These are phyloP conservation scores for Gracilinanus agilis DNA, from an alignment of 2,113 vertebrate genomes.

Conservation along the genomic window DNA sequence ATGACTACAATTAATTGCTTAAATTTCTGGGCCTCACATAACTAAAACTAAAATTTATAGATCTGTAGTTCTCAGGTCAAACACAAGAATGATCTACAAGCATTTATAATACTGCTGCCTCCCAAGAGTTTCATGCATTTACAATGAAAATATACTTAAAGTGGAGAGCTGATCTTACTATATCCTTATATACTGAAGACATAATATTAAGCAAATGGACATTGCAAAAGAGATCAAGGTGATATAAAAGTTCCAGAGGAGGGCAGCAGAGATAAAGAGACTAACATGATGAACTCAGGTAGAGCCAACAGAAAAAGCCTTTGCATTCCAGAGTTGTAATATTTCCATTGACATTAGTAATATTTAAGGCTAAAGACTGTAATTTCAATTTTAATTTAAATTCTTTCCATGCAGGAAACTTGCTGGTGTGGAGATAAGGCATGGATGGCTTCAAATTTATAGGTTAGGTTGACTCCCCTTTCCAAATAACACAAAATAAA, in stretches of 20 bases:
- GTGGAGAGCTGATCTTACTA: not conserved
- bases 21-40: not conserved
- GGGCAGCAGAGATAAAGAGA: slow-evolving; percentile 78
- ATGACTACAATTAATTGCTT: not conserved
- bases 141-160: not conserved
- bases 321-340: not conserved
- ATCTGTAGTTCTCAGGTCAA: not conserved
- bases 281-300: slow-evolving; percentile 13
- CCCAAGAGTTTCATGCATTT: not conserved
- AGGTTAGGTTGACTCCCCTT: not conserved
- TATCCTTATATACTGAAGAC: not conserved
- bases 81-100: not conserved
- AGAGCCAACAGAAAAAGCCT: not conserved
- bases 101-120: not conserved
- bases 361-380: not conserved
- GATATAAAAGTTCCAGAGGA: slow-evolving; percentile 73
- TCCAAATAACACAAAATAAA: not conserved
- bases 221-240: slow-evolving; percentile 56
- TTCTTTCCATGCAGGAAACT: not conserved
- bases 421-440: not conserved
- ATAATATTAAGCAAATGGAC: not conserved
- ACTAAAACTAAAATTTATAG: not conserved
- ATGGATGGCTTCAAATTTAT: not conserved
- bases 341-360: not conserved
- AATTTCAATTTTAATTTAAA: not conserved